Percentiles rank a stretch among this genome's conserved stretches.
phyloP scores from a whole-genome alignment of 2,888 invertebrate genomes.

The Orchesellides sinensis region DNA sequence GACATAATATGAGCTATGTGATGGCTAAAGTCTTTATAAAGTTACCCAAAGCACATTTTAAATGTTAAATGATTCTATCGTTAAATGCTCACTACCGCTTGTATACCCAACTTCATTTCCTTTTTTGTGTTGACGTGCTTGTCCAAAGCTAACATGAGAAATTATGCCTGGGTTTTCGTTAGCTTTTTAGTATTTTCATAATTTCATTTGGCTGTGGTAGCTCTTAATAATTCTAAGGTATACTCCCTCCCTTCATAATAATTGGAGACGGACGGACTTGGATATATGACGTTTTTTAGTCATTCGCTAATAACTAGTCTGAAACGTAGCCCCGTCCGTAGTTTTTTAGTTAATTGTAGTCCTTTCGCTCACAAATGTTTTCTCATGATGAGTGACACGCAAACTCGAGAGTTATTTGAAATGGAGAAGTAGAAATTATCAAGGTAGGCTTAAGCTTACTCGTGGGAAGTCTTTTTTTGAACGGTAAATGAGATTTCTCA shows the following conservation, averaged over 20 bases:
- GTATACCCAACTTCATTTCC: conserved; percentile 1
- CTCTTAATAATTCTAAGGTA: conserved; percentile 1
- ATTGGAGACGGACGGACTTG: conserved; percentile 12
- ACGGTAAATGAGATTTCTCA: conserved; percentile 47
- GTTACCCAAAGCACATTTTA: not conserved
- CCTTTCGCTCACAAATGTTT: conserved; percentile 29
- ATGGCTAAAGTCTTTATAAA: not conserved
- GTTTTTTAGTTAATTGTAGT: conserved; percentile 55
- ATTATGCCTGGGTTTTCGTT: not conserved
- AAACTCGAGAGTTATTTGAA: conserved; percentile 55
- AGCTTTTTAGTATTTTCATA: conserved; percentile 15
- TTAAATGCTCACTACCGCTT: conserved; percentile 19
- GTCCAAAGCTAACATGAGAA: not conserved
- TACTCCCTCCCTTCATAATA: conserved; percentile 7
- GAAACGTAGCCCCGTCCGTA: conserved; percentile 13
- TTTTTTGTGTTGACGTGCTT: conserved; percentile 5
- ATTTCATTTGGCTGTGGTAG: not conserved
- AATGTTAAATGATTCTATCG: conserved; percentile 23
- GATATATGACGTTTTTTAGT: conserved; percentile 74
- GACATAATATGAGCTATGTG: not conserved
- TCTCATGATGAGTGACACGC: conserved; percentile 62
- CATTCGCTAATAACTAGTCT: conserved; percentile 44
- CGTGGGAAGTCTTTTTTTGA: conserved; percentile 28
- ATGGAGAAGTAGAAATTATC: not conserved
- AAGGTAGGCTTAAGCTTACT: not conserved